phyloP scores from a whole-genome alignment of 2,888 invertebrate species.

The Esperia sulphurella region DNA sequence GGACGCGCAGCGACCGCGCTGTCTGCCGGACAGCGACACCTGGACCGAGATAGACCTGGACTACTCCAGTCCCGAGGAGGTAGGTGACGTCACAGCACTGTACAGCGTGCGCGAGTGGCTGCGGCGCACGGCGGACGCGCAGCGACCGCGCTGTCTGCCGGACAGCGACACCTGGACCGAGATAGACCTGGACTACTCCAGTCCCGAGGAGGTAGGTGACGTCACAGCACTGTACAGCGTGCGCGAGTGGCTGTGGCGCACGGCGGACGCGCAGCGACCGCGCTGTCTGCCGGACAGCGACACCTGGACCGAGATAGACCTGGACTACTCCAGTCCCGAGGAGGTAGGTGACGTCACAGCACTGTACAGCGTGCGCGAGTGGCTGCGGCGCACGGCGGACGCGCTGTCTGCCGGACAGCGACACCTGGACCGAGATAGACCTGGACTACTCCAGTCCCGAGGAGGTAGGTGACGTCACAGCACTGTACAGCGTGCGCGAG shows the following conservation, averaged over 20 bases:
- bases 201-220: conserved; percentile 78
- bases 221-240: conserved; percentile 55
- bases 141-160: conserved; percentile 23
- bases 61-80: conserved; percentile 83
- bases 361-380: neutral
- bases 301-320: conserved; percentile 86
- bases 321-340: conserved; percentile 84
- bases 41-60: conserved; percentile 87
- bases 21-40: conserved; percentile 68
- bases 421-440: conserved; percentile 85
- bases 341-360: conserved; percentile 45
- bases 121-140: conserved; percentile 42
- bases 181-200: conserved; percentile 84
- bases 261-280: conserved; percentile 38
- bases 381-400: conserved; percentile 49
- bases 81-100: conserved; percentile 16
- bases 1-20: conserved; percentile 32
- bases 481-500: conserved; percentile 50
- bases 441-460: conserved; percentile 45
- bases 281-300: conserved; percentile 51
- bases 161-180: conserved; percentile 84
- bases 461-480: conserved; percentile 47
- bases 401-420: conserved; percentile 41
- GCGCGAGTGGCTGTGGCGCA: conserved; percentile 60
- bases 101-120: conserved; percentile 64